A percentile compares a stretch with the other conserved stretches of the same genome.
Conservation (phyloP, 1,140 invertebrate genomes). For the Saccostrea cuccullata region DNA sequence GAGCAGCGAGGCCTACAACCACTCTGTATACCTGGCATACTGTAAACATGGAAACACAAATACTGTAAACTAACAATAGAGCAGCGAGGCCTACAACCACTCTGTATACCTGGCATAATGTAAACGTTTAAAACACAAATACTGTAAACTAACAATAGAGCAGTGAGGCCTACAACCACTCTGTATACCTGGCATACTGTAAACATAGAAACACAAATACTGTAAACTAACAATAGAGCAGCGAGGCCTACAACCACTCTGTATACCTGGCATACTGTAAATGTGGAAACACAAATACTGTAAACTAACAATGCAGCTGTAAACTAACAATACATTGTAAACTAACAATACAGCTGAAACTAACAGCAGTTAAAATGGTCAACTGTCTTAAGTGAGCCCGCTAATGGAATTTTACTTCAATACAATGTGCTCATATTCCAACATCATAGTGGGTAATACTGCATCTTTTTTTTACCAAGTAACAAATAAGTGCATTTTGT, state of each 20-base stretch:
- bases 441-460: too few relatives aligned
- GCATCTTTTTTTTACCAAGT: too few relatives aligned
- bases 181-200: constrained; percentile 81
- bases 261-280: constrained; percentile 79
- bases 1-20: constrained; percentile 96
- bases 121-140: neutral
- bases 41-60: constrained; percentile 39
- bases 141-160: constrained; percentile 78
- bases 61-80: constrained; percentile 76
- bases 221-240: constrained; percentile 82
- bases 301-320: neutral
- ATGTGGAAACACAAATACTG: neutral
- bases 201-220: constrained; percentile 1
- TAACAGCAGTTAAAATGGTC: too few relatives aligned
- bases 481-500: too few relatives aligned
- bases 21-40: constrained; percentile 83
- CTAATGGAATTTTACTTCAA: too few relatives aligned
- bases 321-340: neutral
- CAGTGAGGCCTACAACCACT: constrained; percentile 95
- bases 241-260: constrained; percentile 94
- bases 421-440: too few relatives aligned
- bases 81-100: constrained; percentile 95
- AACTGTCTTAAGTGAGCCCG: too few relatives aligned
- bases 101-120: constrained; percentile 82
- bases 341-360: constrained; percentile 76